Conservation (phyloP, 2,113 vertebrate genomes). For the Antennarius striatus region DNA sequence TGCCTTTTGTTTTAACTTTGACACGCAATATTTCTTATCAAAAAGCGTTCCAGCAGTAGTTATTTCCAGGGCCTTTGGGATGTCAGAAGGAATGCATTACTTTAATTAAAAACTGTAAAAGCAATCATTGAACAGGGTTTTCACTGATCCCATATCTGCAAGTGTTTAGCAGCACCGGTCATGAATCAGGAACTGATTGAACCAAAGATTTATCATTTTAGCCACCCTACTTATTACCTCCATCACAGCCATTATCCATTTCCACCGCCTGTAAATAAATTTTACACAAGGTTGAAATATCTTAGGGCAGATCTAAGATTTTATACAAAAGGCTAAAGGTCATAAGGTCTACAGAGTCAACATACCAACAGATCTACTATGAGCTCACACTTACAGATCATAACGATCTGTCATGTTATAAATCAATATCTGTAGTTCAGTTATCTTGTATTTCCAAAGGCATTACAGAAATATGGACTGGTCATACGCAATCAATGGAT, state of each 20-base stretch:
- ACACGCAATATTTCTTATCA: background rate
- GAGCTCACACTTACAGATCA: background rate
- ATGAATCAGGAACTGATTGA: constrained; percentile 37
- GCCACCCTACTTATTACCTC: constrained; percentile 33
- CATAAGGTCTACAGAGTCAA: too few species aligned
- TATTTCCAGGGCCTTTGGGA: too few species aligned
- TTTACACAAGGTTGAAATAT: constrained; percentile 14
- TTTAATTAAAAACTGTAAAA: constrained; percentile 5
- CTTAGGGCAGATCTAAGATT: too few species aligned
- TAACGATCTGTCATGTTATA: constrained; percentile 7
- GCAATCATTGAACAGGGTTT: constrained; percentile 19
- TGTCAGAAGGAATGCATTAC: background rate
- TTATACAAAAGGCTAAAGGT: too few species aligned
- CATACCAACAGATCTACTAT: background rate
- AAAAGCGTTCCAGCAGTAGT: too few species aligned
- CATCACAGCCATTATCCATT: constrained; percentile 21
- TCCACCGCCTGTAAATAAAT: constrained; percentile 3
- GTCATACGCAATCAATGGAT: background rate
- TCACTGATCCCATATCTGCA: constrained; percentile 26
- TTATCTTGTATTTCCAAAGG: constrained; percentile 8
- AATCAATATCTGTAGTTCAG: background rate
- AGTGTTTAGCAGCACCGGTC: constrained; percentile 9
- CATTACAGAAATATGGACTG: background rate
- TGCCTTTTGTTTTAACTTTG: constrained; percentile 6
- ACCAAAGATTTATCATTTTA: constrained; percentile 37